These are phyloP conservation scores for Tribolium castaneum DNA, from an alignment of 1,140 invertebrate species.

Conservation along the genomic window DNA sequence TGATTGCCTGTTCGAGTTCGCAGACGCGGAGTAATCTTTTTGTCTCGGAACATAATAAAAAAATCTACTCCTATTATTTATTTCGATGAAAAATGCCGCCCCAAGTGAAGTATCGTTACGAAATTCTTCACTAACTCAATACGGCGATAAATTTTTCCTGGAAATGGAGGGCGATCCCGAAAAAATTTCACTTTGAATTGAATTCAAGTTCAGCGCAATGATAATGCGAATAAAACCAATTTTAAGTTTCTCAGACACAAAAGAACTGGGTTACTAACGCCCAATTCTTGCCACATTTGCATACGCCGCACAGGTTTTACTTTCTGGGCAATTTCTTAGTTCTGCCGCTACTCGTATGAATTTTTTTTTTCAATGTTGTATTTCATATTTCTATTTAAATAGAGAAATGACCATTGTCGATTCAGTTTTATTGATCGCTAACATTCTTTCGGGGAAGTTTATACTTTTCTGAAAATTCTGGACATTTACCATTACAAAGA, in stretches of 20 bases:
- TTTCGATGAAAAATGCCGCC: constrained; percentile 6
- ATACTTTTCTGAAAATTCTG: background rate
- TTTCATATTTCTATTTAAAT: too few relatives aligned
- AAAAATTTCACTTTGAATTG: constrained; percentile 1
- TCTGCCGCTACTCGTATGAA: background rate
- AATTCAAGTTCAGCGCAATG: constrained; percentile 8
- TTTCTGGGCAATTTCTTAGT: background rate
- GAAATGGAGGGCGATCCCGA: background rate
- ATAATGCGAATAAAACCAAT: constrained; percentile 2
- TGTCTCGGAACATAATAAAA: constrained; percentile 22
- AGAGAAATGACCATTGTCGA: background rate
- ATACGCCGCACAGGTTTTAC: background rate
- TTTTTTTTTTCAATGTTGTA: background rate
- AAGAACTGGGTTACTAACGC: background rate
- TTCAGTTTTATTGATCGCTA: too few relatives aligned
- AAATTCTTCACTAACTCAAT: constrained; percentile 21
- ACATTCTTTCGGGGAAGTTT: background rate
- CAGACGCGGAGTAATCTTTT: constrained; percentile 11
- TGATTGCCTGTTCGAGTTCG: constrained; percentile 24
- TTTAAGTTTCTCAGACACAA: background rate
- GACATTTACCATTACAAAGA: background rate
- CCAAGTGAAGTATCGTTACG: constrained; percentile 1
- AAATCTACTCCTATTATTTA: constrained; percentile 27
- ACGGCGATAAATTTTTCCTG: background rate
- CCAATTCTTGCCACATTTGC: background rate